A percentile compares a stretch with the other conserved stretches of the same genome.
Evolutionary conservation across 2,888 invertebrate genomes (phyloP).

Genomic region (Venustoraphidia nigricollis): DNA sequence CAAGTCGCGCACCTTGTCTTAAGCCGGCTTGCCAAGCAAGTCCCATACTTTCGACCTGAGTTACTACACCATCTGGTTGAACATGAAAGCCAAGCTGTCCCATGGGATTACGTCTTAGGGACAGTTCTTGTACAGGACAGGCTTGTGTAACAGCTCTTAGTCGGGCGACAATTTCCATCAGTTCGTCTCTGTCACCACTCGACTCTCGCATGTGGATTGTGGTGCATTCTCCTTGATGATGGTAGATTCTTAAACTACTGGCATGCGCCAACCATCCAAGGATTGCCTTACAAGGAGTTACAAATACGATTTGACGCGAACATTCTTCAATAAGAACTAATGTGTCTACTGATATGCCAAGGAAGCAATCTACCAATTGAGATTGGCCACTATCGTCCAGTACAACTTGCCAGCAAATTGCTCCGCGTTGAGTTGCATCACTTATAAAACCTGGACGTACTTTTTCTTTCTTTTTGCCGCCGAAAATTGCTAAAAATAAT

Average conservation of each 20-base stretch:
- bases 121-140: slow-evolving; percentile 62
- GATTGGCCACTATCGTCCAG: slow-evolving; percentile 53
- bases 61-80: slow-evolving; percentile 85
- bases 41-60: slow-evolving; percentile 70
- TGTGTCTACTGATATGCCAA: slow-evolving; percentile 78
- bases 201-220: slow-evolving; percentile 60
- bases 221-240: slow-evolving; percentile 88
- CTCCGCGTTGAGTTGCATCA: slow-evolving; percentile 58
- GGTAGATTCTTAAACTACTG: slow-evolving; percentile 63
- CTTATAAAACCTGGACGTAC: slow-evolving; percentile 55
- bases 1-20: slow-evolving; percentile 73
- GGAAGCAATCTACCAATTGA: slow-evolving; percentile 53
- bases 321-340: slow-evolving; percentile 75
- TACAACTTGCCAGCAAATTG: slow-evolving; percentile 70
- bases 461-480: slow-evolving; percentile 64
- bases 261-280: slow-evolving; percentile 44
- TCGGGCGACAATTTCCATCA: slow-evolving; percentile 64
- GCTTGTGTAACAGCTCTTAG: slow-evolving; percentile 67
- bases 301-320: slow-evolving; percentile 70
- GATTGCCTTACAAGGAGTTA: slow-evolving; percentile 68
- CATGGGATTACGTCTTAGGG: slow-evolving; percentile 62
- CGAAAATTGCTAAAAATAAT: slow-evolving; percentile 35
- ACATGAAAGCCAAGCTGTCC: slow-evolving; percentile 83
- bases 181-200: slow-evolving; percentile 48
- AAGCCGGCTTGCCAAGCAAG: slow-evolving; percentile 71